Evolutionary conservation across 2,888 invertebrate species (phyloP).

Genomic region (Sisyra terminalis): DNA sequence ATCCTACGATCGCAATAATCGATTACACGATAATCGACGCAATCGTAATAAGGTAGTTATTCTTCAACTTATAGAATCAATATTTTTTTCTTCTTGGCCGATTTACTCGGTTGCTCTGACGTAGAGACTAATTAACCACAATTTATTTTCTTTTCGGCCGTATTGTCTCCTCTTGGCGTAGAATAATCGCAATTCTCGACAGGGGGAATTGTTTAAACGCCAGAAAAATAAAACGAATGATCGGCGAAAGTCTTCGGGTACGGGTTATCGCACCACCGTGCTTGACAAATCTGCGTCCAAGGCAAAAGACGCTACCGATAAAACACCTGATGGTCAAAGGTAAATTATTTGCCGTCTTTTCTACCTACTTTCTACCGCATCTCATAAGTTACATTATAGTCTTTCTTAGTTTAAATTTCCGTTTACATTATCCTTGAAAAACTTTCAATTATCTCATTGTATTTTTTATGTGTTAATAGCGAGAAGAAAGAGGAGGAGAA

Average conservation of each 20-base stretch:
- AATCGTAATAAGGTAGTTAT: conserved; percentile 1
- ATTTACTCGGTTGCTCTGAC: too few species aligned
- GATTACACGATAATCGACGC: conserved; percentile 1
- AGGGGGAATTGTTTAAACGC: not conserved
- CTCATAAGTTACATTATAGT: too few species aligned
- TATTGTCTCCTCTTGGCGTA: not conserved
- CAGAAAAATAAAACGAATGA: not conserved
- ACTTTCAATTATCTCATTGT: not conserved
- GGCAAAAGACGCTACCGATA: not conserved
- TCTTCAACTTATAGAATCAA: not conserved
- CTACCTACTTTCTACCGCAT: too few species aligned
- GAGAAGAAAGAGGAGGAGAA: conserved; percentile 9
- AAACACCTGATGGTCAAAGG: too few species aligned
- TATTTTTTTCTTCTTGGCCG: not conserved
- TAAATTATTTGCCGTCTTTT: too few species aligned
- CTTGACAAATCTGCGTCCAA: not conserved
- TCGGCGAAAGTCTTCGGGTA: too few species aligned
- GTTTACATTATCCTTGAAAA: too few species aligned
- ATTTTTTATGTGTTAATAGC: not conserved
- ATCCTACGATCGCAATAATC: not conserved
- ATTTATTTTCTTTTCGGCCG: not conserved
- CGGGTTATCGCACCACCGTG: conserved; percentile 1
- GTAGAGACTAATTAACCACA: too few species aligned
- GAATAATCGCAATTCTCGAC: conserved; percentile 1
- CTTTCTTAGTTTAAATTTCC: too few species aligned